phyloP scores from a whole-genome alignment of 2,888 invertebrate genomes.

The Geotrupes spiniger region DNA sequence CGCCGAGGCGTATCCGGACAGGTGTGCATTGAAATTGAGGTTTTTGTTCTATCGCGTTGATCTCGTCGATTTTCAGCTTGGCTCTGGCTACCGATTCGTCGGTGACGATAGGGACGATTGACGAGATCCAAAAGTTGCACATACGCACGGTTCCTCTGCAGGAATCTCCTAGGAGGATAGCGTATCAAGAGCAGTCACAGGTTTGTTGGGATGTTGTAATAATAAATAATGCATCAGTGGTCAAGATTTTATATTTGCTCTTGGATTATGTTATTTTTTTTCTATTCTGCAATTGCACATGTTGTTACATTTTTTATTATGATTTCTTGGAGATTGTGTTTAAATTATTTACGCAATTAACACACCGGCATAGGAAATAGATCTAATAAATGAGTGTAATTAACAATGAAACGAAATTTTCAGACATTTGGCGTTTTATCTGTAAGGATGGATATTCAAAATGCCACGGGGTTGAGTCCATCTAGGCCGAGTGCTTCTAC shows the following conservation, averaged over 20 bases:
- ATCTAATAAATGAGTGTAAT: background rate
- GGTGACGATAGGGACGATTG: slow-evolving; percentile 94
- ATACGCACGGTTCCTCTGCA: slow-evolving; percentile 93
- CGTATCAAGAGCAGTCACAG: slow-evolving; percentile 90
- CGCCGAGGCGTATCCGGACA: slow-evolving; percentile 92
- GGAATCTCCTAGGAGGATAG: slow-evolving; percentile 91
- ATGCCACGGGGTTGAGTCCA: slow-evolving; percentile 67
- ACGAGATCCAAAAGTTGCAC: slow-evolving; percentile 97
- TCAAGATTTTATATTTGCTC: slow-evolving; percentile 5
- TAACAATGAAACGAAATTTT: slow-evolving; percentile 27
- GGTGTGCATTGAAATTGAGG: too few relatives aligned
- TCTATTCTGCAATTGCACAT: too few relatives aligned
- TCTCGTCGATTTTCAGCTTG: slow-evolving; percentile 56
- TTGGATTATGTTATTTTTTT: too few relatives aligned
- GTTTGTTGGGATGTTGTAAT: slow-evolving; percentile 40
- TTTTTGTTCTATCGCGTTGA: too few relatives aligned
- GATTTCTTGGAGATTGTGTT: too few relatives aligned
- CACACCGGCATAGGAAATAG: too few relatives aligned
- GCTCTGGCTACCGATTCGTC: slow-evolving; percentile 86
- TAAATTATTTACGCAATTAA: too few relatives aligned
- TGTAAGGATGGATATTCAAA: slow-evolving; percentile 84
- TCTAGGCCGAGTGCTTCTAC: slow-evolving; percentile 75
- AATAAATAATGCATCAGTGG: too few relatives aligned
- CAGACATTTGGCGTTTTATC: slow-evolving; percentile 93
- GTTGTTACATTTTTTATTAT: too few relatives aligned